A percentile compares a stretch with the other conserved stretches of the same genome.
These are phyloP conservation scores for Mycteria americana DNA, from an alignment of 2,797 vertebrate genomes.

Conservation along the genomic window DNA sequence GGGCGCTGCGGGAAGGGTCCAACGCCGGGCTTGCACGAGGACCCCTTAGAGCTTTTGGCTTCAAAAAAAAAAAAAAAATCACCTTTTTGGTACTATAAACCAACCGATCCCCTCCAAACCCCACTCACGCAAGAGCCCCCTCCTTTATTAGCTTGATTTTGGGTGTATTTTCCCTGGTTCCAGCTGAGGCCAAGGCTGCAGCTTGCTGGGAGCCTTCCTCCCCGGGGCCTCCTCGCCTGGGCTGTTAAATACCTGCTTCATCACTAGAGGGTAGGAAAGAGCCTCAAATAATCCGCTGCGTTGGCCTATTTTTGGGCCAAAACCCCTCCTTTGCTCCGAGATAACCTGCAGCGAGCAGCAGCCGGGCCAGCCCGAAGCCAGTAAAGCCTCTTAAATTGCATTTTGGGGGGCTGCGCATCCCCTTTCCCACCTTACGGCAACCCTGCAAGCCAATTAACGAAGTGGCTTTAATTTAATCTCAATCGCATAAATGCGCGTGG, in stretches of 20 bases:
- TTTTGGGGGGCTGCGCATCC: neutral
- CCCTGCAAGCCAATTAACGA: neutral
- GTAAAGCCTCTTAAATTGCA: rapidly evolving
- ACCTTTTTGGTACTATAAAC: neutral
- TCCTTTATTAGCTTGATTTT: neutral
- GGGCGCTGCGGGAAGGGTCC: rapidly evolving
- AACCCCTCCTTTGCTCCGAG: neutral
- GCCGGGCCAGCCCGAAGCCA: rapidly evolving
- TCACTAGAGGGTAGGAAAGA: constrained; percentile 34
- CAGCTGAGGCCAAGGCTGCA: neutral
- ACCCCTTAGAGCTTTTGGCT: neutral
- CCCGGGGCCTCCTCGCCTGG: neutral
- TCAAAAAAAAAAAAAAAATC: neutral
- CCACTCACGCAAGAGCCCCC: rapidly evolving
- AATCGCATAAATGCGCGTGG: rapidly evolving
- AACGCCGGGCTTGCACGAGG: rapidly evolving
- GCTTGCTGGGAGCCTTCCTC: neutral
- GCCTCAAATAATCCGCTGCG: neutral
- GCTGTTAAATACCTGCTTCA: neutral
- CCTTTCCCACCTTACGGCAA: neutral
- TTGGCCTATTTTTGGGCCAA: neutral
- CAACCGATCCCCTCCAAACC: neutral
- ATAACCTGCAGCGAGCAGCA: neutral
- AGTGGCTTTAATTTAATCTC: neutral
- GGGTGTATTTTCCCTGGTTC: neutral